Evolutionary conservation across 2,113 vertebrate genomes (phyloP), one percentile per base, ranked within the genome.

Genomic region (Paramormyrops kingsleyae): DNA sequence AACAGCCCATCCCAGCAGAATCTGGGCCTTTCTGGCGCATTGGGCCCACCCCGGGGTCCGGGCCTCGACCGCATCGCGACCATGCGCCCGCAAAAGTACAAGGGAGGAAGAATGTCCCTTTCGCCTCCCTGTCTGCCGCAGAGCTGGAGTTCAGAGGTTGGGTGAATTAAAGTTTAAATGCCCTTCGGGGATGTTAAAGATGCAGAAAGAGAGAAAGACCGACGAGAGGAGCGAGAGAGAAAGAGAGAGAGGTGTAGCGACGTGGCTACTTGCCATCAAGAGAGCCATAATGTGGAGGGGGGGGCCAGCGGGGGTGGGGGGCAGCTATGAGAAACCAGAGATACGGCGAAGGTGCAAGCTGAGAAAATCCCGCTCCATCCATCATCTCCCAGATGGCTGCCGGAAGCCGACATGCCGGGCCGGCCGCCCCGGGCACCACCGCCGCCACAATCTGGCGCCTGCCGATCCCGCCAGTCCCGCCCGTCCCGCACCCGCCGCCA

Each of bases 331-430:
- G 21, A n/a, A n/a, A 6, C 24, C 56, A 62, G 56, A n/a, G 56
- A 62, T 39, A 49, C 47, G 12, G 74, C 8, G 10, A 77, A 52
- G 70, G 49, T 89, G 74, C 27, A 31, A 24, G 19, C 39, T 39
- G 17, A 35, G 88, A 77, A 53, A 77, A 89, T 89, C 88, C 77
- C 80, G 35, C 44, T 10, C 91, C 94, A 96, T 96, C 95, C 94
- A 95, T 96, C 96, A 96, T 86, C 90, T 88, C 94, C 94, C 95
- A 96, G 96, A 96, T 96, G 95, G 94, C 92, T 92, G 94, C 94
- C 95, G 92, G 95, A 94, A 92, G 74, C 31, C 13, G 9, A 21
- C 17, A 15, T 12, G 77, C 9, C 49, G 77, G 21, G 6, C 8
- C 24, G n/a, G 4, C 52, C 5, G 49, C 93, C 93, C 92, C 92